A percentile compares a stretch with the other conserved stretches of the same genome.
Evolutionary conservation across 2,797 vertebrate genomes (phyloP).

Genomic region (Forpus xanthops): DNA sequence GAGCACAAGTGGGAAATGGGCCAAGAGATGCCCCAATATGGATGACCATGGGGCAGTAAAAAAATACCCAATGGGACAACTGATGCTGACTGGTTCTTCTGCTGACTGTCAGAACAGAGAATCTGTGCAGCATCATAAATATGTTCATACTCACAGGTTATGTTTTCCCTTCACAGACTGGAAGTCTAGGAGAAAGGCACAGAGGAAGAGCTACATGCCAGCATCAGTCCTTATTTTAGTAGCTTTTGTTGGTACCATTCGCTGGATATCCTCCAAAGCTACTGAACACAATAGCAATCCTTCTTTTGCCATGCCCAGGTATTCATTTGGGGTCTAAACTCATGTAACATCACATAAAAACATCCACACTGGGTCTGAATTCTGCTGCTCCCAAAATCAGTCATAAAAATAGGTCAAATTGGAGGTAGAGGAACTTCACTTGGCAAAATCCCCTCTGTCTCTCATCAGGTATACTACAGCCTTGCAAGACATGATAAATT

Average conservation of each 20-base stretch:
- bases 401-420: not conserved
- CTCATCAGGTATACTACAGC: not conserved
- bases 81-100: not conserved
- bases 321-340: not conserved
- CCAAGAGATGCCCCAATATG: fast-evolving
- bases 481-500: not conserved
- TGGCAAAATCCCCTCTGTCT: not conserved
- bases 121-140: not conserved
- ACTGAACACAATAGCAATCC: not conserved
- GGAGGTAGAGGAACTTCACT: not conserved
- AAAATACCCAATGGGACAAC: not conserved
- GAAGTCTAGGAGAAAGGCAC: not conserved
- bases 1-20: not conserved
- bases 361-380: not conserved
- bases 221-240: not conserved
- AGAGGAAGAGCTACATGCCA: not conserved
- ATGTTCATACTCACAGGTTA: not conserved
- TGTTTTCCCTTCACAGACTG: not conserved
- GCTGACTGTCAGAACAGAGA: not conserved
- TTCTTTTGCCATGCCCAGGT: not conserved
- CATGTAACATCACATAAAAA: not conserved
- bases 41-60: not conserved
- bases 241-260: not conserved
- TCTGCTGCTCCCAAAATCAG: not conserved
- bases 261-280: not conserved